Percentiles rank a stretch among this genome's conserved stretches.
These are phyloP conservation scores for Sphecodes monilicornis DNA, from an alignment of 2,888 invertebrate species.

Conservation along the genomic window DNA sequence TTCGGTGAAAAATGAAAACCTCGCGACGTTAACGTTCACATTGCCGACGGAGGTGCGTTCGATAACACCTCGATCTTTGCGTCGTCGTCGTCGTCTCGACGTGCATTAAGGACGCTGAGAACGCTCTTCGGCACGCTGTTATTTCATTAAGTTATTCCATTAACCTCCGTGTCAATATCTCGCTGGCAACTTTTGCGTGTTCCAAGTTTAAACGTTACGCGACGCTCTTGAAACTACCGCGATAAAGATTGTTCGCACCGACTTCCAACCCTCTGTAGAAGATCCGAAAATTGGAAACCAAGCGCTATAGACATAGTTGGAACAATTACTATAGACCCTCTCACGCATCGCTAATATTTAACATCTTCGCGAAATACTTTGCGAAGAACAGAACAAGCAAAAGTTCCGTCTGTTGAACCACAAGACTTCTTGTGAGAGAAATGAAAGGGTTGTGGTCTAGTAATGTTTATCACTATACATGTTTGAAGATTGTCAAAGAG, in stretches of 20 bases:
- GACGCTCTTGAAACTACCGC: not conserved
- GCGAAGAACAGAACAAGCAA: no score
- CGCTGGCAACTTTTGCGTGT: not conserved
- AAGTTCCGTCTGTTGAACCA: not conserved
- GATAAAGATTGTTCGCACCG: not conserved
- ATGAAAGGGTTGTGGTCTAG: no score
- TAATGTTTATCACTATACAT: no score
- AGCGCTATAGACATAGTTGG: not conserved
- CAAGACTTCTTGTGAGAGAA: not conserved
- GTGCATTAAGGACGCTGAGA: not conserved
- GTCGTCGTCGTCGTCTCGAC: not conserved
- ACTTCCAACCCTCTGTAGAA: not conserved
- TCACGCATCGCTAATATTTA: not conserved
- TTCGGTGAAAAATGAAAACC: not conserved
- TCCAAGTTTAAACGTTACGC: not conserved
- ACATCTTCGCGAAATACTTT: no score
- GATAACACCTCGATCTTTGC: not conserved
- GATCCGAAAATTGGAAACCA: not conserved
- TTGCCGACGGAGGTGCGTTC: not conserved
- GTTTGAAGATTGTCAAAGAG: no score
- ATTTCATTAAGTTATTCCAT: not conserved
- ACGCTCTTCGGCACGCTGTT: not conserved
- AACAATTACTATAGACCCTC: not conserved
- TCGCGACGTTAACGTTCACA: not conserved
- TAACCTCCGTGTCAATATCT: not conserved